Evolutionary conservation across 2,888 invertebrate genomes (phyloP).

Genomic region (Holacanthella duospinosa): DNA sequence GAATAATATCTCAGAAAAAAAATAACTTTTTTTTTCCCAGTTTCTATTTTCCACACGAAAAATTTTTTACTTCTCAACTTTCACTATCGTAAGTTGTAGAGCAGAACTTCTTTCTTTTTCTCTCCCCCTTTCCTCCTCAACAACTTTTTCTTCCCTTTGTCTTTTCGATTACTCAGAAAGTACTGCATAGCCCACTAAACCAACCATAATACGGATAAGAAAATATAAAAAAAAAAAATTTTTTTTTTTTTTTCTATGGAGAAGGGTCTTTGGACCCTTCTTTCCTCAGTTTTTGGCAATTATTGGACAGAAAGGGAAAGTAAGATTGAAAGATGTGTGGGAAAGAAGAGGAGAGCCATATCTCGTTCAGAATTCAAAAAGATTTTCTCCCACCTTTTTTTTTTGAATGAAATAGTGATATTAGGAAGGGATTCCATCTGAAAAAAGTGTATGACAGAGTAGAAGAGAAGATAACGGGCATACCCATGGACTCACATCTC

Average conservation of each 20-base stretch:
- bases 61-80: neutral
- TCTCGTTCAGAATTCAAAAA: neutral
- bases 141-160: neutral
- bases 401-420: neutral
- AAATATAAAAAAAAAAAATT: neutral
- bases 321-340: neutral
- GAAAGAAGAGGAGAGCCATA: neutral
- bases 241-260: too few relatives aligned
- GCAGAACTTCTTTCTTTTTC: neutral
- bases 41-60: neutral
- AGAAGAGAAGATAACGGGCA: too few relatives aligned
- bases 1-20: slow-evolving; percentile 24
- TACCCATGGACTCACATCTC: too few relatives aligned
- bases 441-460: too few relatives aligned
- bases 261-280: too few relatives aligned
- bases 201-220: neutral
- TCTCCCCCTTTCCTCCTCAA: neutral
- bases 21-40: neutral
- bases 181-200: neutral
- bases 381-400: neutral
- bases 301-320: neutral
- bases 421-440: neutral
- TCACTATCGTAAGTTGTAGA: slow-evolving; percentile 6
- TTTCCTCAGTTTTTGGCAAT: too few relatives aligned
- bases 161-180: neutral